phyloP scores from a whole-genome alignment of 2,888 invertebrate species.

The Phortica okadai region DNA sequence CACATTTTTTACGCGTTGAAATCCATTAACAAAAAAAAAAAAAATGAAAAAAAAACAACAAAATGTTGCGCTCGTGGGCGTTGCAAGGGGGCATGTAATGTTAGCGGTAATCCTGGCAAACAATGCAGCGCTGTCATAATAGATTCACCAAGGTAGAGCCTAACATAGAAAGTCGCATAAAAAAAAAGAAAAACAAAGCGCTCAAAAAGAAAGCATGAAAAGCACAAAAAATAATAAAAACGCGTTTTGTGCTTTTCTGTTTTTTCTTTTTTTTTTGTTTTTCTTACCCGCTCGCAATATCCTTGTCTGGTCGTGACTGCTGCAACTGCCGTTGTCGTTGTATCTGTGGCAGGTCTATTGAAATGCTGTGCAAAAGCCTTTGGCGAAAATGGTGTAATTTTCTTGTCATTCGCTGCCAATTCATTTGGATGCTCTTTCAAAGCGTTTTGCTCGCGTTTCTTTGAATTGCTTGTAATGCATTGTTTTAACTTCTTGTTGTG shows the following conservation, averaged over 20 bases:
- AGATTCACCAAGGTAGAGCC: slow-evolving; percentile 43
- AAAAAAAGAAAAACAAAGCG: slow-evolving; percentile 11
- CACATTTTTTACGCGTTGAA: slow-evolving; percentile 34
- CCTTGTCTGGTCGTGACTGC: neutral
- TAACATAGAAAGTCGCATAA: neutral
- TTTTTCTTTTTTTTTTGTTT: neutral
- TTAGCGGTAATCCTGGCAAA: slow-evolving; percentile 53
- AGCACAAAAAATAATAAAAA: slow-evolving; percentile 17
- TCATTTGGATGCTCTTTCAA: slow-evolving; percentile 33
- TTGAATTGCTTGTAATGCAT: slow-evolving; percentile 17
- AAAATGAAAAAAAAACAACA: slow-evolving; percentile 56
- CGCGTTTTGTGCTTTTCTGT: slow-evolving; percentile 9
- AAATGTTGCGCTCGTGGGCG: slow-evolving; percentile 41
- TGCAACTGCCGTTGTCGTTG: slow-evolving; percentile 1
- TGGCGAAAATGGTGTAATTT: slow-evolving; percentile 35
- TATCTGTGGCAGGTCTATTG: slow-evolving; percentile 32
- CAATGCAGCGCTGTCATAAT: slow-evolving; percentile 64
- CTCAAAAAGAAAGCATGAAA: neutral
- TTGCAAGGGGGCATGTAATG: neutral
- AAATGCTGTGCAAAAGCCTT: slow-evolving; percentile 27
- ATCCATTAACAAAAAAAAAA: slow-evolving; percentile 69
- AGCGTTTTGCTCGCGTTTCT: neutral
- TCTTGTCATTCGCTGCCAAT: slow-evolving; percentile 41
- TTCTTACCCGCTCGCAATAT: neutral
- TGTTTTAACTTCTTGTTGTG: neutral